Conservation (phyloP, 2,113 vertebrate species). For the Nerophis ophidion region DNA sequence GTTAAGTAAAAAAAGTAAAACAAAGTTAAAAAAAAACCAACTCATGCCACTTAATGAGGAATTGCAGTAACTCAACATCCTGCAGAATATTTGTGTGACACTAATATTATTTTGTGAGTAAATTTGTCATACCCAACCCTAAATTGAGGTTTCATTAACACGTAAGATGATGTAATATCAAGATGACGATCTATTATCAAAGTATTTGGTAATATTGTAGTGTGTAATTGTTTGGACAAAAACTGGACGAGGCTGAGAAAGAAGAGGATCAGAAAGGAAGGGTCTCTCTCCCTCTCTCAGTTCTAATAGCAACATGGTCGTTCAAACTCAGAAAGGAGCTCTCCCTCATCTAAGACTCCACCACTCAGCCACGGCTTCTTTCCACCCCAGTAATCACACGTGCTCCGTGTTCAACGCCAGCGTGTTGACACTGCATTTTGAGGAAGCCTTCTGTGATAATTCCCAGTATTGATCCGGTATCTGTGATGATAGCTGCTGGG, state of each 20-base stretch:
- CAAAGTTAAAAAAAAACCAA: too few species aligned
- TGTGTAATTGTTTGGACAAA: slow-evolving; percentile 29
- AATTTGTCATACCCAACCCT: too few species aligned
- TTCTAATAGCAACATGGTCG: slow-evolving; percentile 37
- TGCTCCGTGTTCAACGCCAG: slow-evolving; percentile 29
- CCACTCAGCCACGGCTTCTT: slow-evolving; percentile 43
- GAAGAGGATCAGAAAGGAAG: slow-evolving; percentile 4
- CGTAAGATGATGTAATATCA: too few species aligned
- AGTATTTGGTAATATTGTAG: not conserved
- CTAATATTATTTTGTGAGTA: too few species aligned
- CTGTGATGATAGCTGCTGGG: slow-evolving; percentile 57
- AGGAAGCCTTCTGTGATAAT: slow-evolving; percentile 68
- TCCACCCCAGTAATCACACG: slow-evolving; percentile 57
- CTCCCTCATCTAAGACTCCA: not conserved
- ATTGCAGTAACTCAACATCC: too few species aligned
- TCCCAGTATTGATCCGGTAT: slow-evolving; percentile 67
- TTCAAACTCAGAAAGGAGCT: slow-evolving; percentile 38
- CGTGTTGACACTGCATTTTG: slow-evolving; percentile 65
- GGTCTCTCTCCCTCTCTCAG: slow-evolving; percentile 21
- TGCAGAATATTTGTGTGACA: too few species aligned
- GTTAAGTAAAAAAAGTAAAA: too few species aligned
- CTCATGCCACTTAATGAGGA: too few species aligned
- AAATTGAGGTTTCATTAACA: too few species aligned
- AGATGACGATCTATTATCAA: too few species aligned
- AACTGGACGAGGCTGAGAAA: slow-evolving; percentile 12